Evolutionary conservation across 2,797 vertebrate species (phyloP), one percentile per base, ranked within the genome.

Genomic region (Enteromius argenteus): DNA sequence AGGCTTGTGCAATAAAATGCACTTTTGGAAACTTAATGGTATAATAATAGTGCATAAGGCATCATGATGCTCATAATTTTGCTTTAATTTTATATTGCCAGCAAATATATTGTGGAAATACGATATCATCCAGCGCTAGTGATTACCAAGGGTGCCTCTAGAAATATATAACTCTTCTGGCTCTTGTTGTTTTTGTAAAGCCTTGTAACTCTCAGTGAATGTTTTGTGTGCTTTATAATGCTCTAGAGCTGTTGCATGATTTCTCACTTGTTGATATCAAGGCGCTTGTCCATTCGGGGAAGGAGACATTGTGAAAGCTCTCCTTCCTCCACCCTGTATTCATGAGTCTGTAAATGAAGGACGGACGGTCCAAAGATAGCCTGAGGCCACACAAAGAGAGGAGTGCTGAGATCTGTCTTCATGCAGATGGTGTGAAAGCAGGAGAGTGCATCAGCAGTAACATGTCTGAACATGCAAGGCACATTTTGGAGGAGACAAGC

Each of bases 381-480:
- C 79, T 30, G 3, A 42, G 86, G 80, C 80, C 81, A 85, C 89
- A 89, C 76, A 84, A 68, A 42, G 53, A 75, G 32, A 21, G 62
- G 56, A 42, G 35, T 64, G 37, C 64, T 49, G 44, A 80, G 37
- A 74, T 73, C 67, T 67, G 62, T 78, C 67, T 53, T 69, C 49
- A 68, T 66, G 81, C 79, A 80, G 81, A 79, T 76, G 73, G 51
- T 72, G 78, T 27, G 53, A 84, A 64, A 67, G 80, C 62, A 83
- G 81, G 78, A 87, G 68, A 66, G 73, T n/a, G 75, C 73, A 86
- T 89, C 89, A 87, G 86, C 19, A 58, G 87, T 62, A 89, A 89
- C 92, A 79, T 88, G 93, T 89, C 85, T 67, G 9, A 81, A 94
- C 93, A 90, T 71, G 92, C 90, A 85, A 67, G 35, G 13, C 42